Conservation (phyloP, 2,797 vertebrate genomes). For the Anguilla anguilla region DNA sequence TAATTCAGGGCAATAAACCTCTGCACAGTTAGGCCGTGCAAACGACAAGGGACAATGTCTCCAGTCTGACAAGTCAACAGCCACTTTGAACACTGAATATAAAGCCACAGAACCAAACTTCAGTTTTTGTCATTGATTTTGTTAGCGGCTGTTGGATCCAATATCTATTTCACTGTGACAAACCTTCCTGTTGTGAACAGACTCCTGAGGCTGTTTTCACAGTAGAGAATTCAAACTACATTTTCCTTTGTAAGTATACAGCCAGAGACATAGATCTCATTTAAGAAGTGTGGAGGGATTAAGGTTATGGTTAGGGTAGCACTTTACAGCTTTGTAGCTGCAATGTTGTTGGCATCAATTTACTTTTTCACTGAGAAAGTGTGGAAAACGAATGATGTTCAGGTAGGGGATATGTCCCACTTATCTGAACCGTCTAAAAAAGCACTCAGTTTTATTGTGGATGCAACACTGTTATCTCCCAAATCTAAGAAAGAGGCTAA, state of each 20-base stretch:
- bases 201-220: conserved; percentile 58
- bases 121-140: conserved; percentile 66
- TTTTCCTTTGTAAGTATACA: conserved; percentile 45
- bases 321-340: neutral
- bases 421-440: neutral
- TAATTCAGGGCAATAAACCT: neutral
- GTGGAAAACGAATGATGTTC: neutral
- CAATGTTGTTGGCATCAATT: neutral
- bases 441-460: conserved; percentile 27
- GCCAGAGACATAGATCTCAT: neutral
- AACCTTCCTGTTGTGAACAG: conserved; percentile 54
- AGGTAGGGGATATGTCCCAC: neutral
- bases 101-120: conserved; percentile 56
- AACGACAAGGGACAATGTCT: conserved; percentile 52
- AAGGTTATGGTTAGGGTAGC: too few relatives aligned
- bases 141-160: conserved; percentile 60
- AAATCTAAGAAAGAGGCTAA: neutral
- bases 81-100: conserved; percentile 62
- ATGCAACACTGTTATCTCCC: neutral
- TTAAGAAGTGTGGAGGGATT: neutral
- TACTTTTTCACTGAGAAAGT: neutral
- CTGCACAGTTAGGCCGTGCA: conserved; percentile 48
- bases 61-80: conserved; percentile 49
- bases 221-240: conserved; percentile 50
- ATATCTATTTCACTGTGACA: conserved; percentile 59